A percentile compares a stretch with the other conserved stretches of the same genome.
These are phyloP conservation scores for Bombus pyrosoma DNA, from an alignment of 1,140 invertebrate genomes.

Conservation along the genomic window DNA sequence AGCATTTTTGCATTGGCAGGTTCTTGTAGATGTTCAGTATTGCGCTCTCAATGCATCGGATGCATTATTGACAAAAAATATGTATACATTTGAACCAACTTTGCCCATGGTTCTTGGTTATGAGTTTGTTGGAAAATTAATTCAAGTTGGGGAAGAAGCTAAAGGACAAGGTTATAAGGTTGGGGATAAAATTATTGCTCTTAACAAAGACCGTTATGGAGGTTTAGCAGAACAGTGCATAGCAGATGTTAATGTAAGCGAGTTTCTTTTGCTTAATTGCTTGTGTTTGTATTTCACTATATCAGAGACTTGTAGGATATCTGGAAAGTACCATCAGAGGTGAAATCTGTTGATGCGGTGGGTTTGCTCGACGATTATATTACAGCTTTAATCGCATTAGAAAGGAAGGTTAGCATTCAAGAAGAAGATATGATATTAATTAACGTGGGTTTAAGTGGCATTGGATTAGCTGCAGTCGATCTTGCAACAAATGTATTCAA, in stretches of 20 bases:
- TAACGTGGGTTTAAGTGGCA: slow-evolving; percentile 84
- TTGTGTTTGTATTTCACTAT: neutral
- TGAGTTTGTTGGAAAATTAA: slow-evolving; percentile 83
- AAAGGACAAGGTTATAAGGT: slow-evolving; percentile 72
- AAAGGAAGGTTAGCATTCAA: slow-evolving; percentile 82
- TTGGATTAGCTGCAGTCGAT: slow-evolving; percentile 86
- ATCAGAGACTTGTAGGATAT: slow-evolving; percentile 81
- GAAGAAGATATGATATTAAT: slow-evolving; percentile 83
- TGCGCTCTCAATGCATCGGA: slow-evolving; percentile 86
- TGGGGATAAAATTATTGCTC: slow-evolving; percentile 83
- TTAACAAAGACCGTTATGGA: slow-evolving; percentile 82
- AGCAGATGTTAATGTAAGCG: slow-evolving; percentile 79
- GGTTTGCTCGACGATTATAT: slow-evolving; percentile 84
- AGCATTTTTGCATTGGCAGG: slow-evolving; percentile 73
- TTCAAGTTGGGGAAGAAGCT: slow-evolving; percentile 77
- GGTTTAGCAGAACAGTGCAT: slow-evolving; percentile 84
- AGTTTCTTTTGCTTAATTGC: neutral
- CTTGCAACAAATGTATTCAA: slow-evolving; percentile 85
- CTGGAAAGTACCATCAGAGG: slow-evolving; percentile 82
- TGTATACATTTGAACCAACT: slow-evolving; percentile 79
- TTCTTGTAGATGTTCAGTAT: slow-evolving; percentile 83
- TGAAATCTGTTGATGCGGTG: slow-evolving; percentile 81
- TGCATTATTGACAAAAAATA: slow-evolving; percentile 81
- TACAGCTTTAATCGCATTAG: slow-evolving; percentile 84
- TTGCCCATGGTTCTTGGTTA: slow-evolving; percentile 84